Percentiles rank a stretch among this genome's conserved stretches.
These are phyloP conservation scores for Caenorhabditis sp. DNA, from an alignment of 2,888 invertebrate species.

Conservation along the genomic window DNA sequence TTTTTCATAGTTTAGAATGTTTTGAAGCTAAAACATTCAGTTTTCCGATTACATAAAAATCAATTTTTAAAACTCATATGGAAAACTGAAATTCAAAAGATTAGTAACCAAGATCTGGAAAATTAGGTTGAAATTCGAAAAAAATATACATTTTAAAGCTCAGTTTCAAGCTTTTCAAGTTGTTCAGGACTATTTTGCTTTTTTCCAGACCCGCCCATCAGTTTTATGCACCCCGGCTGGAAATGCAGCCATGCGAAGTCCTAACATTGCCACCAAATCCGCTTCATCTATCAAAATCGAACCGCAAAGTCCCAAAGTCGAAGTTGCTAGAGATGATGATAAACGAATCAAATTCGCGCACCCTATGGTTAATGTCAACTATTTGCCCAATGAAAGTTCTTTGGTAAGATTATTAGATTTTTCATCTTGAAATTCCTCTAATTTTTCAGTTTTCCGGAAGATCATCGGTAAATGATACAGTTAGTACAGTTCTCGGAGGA, in stretches of 20 bases:
- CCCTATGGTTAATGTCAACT: slow-evolving; percentile 40
- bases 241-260: slow-evolving; percentile 11
- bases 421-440: background rate
- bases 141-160: too few species aligned
- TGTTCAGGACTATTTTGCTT: too few species aligned
- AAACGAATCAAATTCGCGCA: slow-evolving; percentile 47
- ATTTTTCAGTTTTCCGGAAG: slow-evolving; percentile 19
- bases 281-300: background rate
- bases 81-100: too few species aligned
- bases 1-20: too few species aligned
- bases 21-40: too few species aligned
- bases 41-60: too few species aligned
- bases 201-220: slow-evolving; percentile 42
- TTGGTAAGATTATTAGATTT: background rate
- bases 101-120: too few species aligned
- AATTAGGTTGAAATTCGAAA: too few species aligned
- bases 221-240: slow-evolving; percentile 47
- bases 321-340: slow-evolving; percentile 9
- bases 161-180: too few species aligned
- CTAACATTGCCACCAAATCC: slow-evolving; percentile 8
- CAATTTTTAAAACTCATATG: too few species aligned
- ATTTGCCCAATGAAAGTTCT: slow-evolving; percentile 35
- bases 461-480: slow-evolving; percentile 26
- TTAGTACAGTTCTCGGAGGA: slow-evolving; percentile 35
- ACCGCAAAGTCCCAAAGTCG: background rate